Base-by-base conservation (phyloP, 1,140 invertebrate genomes). In the Reticulitermes speratus region DNA sequence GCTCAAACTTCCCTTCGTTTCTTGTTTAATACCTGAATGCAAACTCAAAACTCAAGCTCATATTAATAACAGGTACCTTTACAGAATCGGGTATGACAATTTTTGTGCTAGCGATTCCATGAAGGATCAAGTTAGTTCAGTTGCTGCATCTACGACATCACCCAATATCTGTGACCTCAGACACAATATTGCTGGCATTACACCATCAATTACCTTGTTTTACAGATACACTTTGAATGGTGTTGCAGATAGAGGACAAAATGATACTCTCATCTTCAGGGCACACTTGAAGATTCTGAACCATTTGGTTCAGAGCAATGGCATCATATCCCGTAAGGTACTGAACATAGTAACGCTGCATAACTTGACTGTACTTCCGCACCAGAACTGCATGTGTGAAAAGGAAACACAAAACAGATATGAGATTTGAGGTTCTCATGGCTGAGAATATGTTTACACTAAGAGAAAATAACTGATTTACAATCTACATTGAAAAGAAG, bases 321-420 rank as follows among this genome's bases (percentile, higher is more conserved):
- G 98, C 97, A 93, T 99, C 99, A 92, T 97, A 99, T 19, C 98
- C 97, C 52, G 96, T 95, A 55, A 99, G 92, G 93, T 98, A 99
- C 91, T 99, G 98, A 38, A 99, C 96, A 91, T 99, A 99, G 91
- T 99, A 99, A 87, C 98, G 93, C 91, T 99, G 98, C 92, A 99
- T 96, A 5, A 99, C 98, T 93, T 99, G 97, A 88, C 96, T 97
- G 90, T 99, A 98, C 90, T 99, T 99, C 86, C 97, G 93, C 11
- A 99, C 96, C 82, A 99, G 90, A 65, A 96, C 97, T 94, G 87
- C 82, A 21, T 14, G 19, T 21, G 19, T 88, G 86, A 86, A 83
- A 48, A 84, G 38, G 38, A 38, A 38, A 5, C 38, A 38, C 38
- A 38, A 38, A 44, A 83, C 81, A 86, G 81, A 84, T 82, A 86